Conservation (phyloP, 1,140 invertebrate species). For the Philaenus spumarius region DNA sequence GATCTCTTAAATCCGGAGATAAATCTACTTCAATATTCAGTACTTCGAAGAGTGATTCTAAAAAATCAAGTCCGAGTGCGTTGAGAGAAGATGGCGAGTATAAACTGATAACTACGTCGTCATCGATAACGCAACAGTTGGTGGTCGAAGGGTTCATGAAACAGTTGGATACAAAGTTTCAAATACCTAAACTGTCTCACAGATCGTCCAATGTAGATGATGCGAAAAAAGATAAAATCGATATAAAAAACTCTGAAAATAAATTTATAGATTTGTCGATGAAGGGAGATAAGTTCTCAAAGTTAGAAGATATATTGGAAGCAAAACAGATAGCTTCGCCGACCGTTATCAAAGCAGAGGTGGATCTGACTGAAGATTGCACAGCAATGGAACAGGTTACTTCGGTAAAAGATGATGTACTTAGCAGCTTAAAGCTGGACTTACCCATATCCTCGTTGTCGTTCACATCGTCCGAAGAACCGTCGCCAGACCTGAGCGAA, state of each 20-base stretch:
- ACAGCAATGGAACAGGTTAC: neutral
- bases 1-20: constrained; percentile 46
- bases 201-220: constrained; percentile 30
- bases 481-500: constrained; percentile 17
- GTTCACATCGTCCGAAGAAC: constrained; percentile 15
- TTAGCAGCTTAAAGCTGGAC: constrained; percentile 30
- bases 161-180: constrained; percentile 74
- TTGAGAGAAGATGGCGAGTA: constrained; percentile 51
- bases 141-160: constrained; percentile 68
- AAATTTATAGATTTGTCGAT: constrained; percentile 12
- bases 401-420: constrained; percentile 22
- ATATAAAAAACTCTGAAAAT: constrained; percentile 9
- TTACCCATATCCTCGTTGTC: constrained; percentile 25
- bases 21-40: constrained; percentile 52
- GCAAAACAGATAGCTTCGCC: constrained; percentile 7
- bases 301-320: constrained; percentile 21
- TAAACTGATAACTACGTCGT: constrained; percentile 47
- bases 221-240: constrained; percentile 14
- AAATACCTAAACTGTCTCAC: constrained; percentile 74
- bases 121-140: constrained; percentile 44
- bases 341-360: neutral
- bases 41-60: constrained; percentile 48
- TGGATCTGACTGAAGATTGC: neutral
- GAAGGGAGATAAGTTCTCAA: constrained; percentile 19
- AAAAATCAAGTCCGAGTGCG: constrained; percentile 56